Evolutionary conservation across 2,797 vertebrate species (phyloP).

Genomic region (Acanthis flammea): DNA sequence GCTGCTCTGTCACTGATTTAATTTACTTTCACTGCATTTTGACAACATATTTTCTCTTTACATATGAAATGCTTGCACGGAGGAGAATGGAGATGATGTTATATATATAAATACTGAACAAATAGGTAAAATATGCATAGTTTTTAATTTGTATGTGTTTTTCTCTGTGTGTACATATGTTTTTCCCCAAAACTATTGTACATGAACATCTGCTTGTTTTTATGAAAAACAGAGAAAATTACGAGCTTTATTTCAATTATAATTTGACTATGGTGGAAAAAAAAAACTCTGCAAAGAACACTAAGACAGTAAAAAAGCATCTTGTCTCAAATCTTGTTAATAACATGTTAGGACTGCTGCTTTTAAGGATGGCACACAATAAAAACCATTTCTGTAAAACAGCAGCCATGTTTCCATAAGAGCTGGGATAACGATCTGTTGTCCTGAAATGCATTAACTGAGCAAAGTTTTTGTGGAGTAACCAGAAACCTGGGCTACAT

Average conservation of each 20-base stretch:
- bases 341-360: not conserved
- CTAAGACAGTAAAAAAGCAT: not conserved
- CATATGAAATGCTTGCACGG: not conserved
- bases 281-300: not conserved
- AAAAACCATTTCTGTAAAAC: not conserved
- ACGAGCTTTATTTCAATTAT: not conserved
- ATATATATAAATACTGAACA: not conserved
- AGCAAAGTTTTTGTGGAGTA: not conserved
- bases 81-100: not conserved
- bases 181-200: accelerated
- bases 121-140: not conserved
- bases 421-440: not conserved
- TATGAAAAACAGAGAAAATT: not conserved
- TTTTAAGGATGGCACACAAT: not conserved
- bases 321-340: not conserved
- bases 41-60: not conserved
- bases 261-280: not conserved
- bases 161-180: accelerated
- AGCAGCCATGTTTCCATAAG: not conserved
- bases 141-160: accelerated
- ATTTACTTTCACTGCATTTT: not conserved
- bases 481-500: not conserved
- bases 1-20: not conserved
- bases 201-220: not conserved
- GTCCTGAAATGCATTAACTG: not conserved